Percentiles rank a stretch among this genome's conserved stretches.
Conservation (phyloP, 2,888 invertebrate species). For the Epinotia demarniana region DNA sequence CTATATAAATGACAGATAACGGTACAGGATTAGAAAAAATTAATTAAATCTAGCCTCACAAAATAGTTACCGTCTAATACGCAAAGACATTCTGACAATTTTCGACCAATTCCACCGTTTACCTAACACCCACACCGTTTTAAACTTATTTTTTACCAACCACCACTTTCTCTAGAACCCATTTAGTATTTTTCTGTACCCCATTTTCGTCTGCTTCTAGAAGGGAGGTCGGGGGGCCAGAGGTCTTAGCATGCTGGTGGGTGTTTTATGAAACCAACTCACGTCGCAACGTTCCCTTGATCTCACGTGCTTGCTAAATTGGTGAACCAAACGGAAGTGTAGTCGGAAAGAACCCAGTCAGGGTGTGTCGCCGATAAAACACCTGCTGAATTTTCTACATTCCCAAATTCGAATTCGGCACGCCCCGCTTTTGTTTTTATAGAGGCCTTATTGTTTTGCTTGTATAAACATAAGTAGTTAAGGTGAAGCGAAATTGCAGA, state of each 20-base stretch:
- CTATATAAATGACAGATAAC: no score
- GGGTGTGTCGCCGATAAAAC: slow-evolving; percentile 55
- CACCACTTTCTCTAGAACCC: slow-evolving; percentile 15
- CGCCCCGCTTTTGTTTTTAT: slow-evolving; percentile 43
- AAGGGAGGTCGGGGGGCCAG: slow-evolving; percentile 3
- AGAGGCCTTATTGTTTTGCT: slow-evolving; percentile 12
- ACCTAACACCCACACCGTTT: slow-evolving; percentile 44
- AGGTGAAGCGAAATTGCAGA: background rate
- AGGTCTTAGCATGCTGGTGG: slow-evolving; percentile 21
- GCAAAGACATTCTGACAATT: slow-evolving; percentile 39
- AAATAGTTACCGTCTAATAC: slow-evolving; percentile 28
- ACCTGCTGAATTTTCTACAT: slow-evolving; percentile 51
- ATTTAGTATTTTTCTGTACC: background rate
- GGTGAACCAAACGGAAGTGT: slow-evolving; percentile 51
- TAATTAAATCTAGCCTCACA: background rate
- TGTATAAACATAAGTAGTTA: background rate
- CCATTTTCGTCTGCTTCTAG: background rate
- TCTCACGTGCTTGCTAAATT: slow-evolving; percentile 52
- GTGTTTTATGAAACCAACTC: slow-evolving; percentile 47
- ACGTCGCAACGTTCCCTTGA: slow-evolving; percentile 48
- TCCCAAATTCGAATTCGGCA: slow-evolving; percentile 46
- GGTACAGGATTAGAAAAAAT: no score
- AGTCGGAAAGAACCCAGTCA: slow-evolving; percentile 53
- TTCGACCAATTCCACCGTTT: slow-evolving; percentile 39
- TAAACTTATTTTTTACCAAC: slow-evolving; percentile 42